Base-by-base conservation (phyloP, 2,888 invertebrate species). In the Formica aserva region DNA sequence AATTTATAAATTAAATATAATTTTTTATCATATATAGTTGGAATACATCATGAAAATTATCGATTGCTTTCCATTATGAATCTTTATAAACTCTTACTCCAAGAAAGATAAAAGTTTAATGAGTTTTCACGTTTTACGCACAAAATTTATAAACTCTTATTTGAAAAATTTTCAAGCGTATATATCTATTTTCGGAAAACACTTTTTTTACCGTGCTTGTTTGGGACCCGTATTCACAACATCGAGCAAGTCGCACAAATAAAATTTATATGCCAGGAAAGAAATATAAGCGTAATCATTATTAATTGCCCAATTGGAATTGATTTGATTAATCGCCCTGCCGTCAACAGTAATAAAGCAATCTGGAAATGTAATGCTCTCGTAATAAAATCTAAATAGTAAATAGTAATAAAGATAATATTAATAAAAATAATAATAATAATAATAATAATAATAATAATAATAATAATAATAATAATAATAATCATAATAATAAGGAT, bases 281-380 rank as follows among this genome's bases (percentile, higher is more conserved):
- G 32, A 62, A 60, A 80, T 60, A 72, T 80, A 78, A 78, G 72
- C 78, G 72, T 78, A 80, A 80, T 72, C 13, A 78, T 80, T 72
- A 78, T 72, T 80, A 80, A 80, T 80, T 80, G 78, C 78, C 78
- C 78, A 80, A 80, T 72, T 80, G 78, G 78, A 80, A 80, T 78
- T 41, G 6, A 69, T 80, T 80, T 80, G 78, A 80, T 80, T 80
- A 45, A 71, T 55, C 57, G 78, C 71, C 71, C 78, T 78, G 78
- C 78, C 78, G 60, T 80, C 35, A 80, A 80, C 78, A 80, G 60
- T 60, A 60, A 80, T 80, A 80, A 83, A 69, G 22, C 22, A 69
- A 83, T 52, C 82, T 52, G 67, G 22, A 69, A 80, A 69, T 78
- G 80, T 67, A 83, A 66, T 69, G 62, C 18, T 48, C 35, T 71